These are phyloP conservation scores for Cherax destructor DNA, from an alignment of 1,140 invertebrate genomes.

Conservation along the genomic window DNA sequence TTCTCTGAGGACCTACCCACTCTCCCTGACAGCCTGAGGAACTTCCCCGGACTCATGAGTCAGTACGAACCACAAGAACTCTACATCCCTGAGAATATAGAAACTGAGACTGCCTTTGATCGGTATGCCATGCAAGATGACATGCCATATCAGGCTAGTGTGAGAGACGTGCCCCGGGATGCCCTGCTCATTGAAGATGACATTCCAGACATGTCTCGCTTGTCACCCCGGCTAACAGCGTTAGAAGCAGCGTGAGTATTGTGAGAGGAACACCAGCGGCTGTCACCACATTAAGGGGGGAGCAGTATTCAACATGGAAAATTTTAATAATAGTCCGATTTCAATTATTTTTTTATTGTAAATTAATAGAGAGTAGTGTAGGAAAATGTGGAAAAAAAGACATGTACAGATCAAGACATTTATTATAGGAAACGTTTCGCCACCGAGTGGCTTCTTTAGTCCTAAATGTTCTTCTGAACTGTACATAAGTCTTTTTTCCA, in stretches of 20 bases:
- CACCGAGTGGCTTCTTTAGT: too few species aligned
- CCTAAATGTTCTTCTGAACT: too few species aligned
- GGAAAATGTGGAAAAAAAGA: too few species aligned
- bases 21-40: not conserved
- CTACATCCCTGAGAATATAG: not conserved
- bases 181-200: not conserved
- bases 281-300: too few species aligned
- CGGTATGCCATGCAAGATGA: not conserved
- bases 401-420: too few species aligned
- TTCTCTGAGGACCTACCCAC: not conserved
- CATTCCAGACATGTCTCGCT: not conserved
- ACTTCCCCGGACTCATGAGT: not conserved
- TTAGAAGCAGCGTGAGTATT: slow-evolving; percentile 1
- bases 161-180: not conserved
- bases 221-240: not conserved
- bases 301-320: too few species aligned
- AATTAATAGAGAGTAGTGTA: too few species aligned
- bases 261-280: too few species aligned
- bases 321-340: too few species aligned
- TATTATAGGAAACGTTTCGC: too few species aligned
- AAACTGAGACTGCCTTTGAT: not conserved
- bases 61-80: slow-evolving; percentile 4
- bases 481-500: too few species aligned
- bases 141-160: not conserved
- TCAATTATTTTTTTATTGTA: too few species aligned